A percentile compares a stretch with the other conserved stretches of the same genome.
Evolutionary conservation across 2,113 vertebrate species (phyloP).

Genomic region (Bombycilla garrulus): DNA sequence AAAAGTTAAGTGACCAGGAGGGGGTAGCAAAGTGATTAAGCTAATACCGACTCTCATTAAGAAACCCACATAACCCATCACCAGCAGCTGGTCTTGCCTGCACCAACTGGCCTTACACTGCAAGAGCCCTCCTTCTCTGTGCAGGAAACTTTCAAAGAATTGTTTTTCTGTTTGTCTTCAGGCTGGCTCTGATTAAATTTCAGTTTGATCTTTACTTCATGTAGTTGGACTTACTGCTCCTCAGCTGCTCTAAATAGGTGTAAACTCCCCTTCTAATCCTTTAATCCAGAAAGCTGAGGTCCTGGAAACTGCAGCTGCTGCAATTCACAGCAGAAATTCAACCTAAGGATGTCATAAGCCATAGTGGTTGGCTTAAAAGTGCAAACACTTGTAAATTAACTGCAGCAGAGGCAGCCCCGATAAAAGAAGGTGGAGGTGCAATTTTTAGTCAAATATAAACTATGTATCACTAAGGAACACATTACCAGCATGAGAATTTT

Average conservation of each 20-base stretch:
- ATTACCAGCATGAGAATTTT: background rate
- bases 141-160: background rate
- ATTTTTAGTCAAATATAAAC: background rate
- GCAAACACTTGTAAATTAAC: slow-evolving; percentile 1
- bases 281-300: slow-evolving; percentile 46
- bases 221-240: background rate
- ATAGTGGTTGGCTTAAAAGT: background rate
- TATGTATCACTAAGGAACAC: background rate
- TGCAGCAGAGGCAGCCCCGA: background rate
- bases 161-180: background rate
- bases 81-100: background rate
- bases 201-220: slow-evolving; percentile 2
- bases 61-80: background rate
- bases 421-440: background rate
- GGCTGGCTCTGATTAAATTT: slow-evolving; percentile 5
- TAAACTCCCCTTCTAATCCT: slow-evolving; percentile 38
- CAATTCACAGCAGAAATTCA: slow-evolving; percentile 21
- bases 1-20: background rate
- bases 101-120: background rate
- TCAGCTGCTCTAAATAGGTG: slow-evolving; percentile 37
- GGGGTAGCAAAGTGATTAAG: background rate
- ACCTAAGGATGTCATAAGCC: slow-evolving; percentile 5
- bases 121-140: background rate
- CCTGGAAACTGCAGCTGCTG: slow-evolving; percentile 32
- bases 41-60: background rate